phyloP scores from a whole-genome alignment of 2,888 invertebrate genomes.

The Eupithecia tripunctaria region DNA sequence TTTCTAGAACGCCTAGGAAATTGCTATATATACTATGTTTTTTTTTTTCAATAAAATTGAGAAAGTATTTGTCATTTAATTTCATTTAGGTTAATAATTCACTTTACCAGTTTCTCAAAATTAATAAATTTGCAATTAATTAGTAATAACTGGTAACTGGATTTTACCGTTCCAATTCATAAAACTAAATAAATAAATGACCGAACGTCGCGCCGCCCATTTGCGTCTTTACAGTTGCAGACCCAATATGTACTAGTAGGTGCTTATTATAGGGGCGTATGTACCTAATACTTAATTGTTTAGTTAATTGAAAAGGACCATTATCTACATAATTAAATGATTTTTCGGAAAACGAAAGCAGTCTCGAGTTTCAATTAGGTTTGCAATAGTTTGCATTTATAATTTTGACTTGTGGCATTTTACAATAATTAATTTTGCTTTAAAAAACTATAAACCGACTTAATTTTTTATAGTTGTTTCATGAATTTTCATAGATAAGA shows the following conservation, averaged over 20 bases:
- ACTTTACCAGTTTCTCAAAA: not conserved
- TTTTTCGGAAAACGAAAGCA: not conserved
- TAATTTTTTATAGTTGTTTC: too few relatives aligned
- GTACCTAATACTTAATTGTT: not conserved
- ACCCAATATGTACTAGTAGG: not conserved
- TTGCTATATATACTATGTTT: too few relatives aligned
- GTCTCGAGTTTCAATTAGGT: not conserved
- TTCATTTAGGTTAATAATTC: too few relatives aligned
- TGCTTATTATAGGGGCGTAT: not conserved
- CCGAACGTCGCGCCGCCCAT: not conserved
- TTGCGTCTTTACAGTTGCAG: not conserved
- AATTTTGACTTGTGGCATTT: not conserved
- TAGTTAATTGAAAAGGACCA: not conserved
- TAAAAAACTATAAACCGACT: too few relatives aligned
- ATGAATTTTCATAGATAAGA: too few relatives aligned
- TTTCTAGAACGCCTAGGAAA: not conserved
- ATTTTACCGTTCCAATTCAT: not conserved
- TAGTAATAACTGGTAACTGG: not conserved
- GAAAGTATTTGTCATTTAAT: not conserved
- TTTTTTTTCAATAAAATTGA: not conserved
- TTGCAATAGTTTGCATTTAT: too few relatives aligned
- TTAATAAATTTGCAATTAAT: not conserved
- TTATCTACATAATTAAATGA: not conserved
- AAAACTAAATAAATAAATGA: not conserved
- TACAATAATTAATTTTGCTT: too few relatives aligned